Evolutionary conservation across 1,140 invertebrate genomes (phyloP), one percentile per base, ranked within the genome.

Genomic region (Pogonognathellus flavescens): DNA sequence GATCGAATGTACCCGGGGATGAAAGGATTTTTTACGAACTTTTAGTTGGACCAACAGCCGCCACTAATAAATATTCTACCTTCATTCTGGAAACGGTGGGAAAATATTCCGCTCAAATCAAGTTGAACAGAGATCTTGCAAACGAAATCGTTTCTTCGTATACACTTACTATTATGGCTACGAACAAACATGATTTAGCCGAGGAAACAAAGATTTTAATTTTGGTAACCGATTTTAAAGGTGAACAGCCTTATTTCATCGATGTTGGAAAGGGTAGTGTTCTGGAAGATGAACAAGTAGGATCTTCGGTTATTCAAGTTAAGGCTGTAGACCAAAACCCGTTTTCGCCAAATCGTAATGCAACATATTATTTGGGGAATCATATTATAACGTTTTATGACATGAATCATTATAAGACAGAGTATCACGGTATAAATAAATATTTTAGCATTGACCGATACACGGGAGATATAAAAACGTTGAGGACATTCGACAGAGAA

Each of bases 281-380:
- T 7, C 90, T 95, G 86, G 96, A 97, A 92, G 96, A 97, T 90
- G 95, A 97, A 90, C 92, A 92, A 1, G 90, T 92, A 0, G 96
- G 95, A 16, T 95, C 95, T 5, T 92, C 93, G 0, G 96, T 97
- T 0, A 95, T 97, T 93, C 94, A 96, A 90, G 95, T 97, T 8
- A 91, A 93, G 88, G 97, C 97, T 7, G 94, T 95, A 70, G 97
- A 98, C 90, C 93, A 93, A 83, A 97, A 98, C 89, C 95, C 95
- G 1, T 97, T 96, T 11, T 91, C 93, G 18, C 94, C 93, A 0
- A 94, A 96, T 89, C 96, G 96, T 90, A 94, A 95, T 89, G 92
- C 93, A 89, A 88, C 8, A 8, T 25, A 4, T 13, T 4, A 14
- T 25, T 25, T 25, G 22, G 25, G 11, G 2, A 6, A 25, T 11